Conservation (phyloP, 2,888 invertebrate species). For the Torymus texanus region DNA sequence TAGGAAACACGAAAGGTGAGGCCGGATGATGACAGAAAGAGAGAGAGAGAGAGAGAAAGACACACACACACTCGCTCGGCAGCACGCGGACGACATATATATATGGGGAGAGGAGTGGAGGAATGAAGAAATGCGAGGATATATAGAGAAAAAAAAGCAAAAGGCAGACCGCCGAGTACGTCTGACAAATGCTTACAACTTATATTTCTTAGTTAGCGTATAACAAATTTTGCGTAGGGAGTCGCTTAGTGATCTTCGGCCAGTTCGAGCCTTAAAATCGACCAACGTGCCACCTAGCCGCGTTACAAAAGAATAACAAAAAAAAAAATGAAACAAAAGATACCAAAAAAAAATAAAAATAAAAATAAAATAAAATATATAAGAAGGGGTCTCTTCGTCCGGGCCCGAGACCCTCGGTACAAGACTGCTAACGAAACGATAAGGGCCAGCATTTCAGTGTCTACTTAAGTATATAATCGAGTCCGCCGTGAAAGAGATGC, state of each 20-base stretch:
- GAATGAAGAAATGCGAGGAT: background rate
- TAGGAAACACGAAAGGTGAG: too few species aligned
- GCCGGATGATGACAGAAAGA: conserved; percentile 17
- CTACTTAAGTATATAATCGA: conserved; percentile 39
- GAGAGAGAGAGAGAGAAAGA: conserved; percentile 25
- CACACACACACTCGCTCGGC: background rate
- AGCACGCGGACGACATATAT: background rate
- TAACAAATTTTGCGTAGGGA: conserved; percentile 67
- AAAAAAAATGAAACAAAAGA: conserved; percentile 33
- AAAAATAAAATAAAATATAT: conserved; percentile 20
- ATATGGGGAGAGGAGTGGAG: background rate
- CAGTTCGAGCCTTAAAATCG: conserved; percentile 68
- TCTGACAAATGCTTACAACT: conserved; percentile 60
- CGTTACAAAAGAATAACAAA: conserved; percentile 41
- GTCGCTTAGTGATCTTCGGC: conserved; percentile 64
- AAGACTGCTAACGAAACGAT: conserved; percentile 63
- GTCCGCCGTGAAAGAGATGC: conserved; percentile 1
- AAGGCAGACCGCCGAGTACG: conserved; percentile 46
- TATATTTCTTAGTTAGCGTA: conserved; percentile 67
- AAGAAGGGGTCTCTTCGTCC: conserved; percentile 54
- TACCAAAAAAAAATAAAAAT: conserved; percentile 23
- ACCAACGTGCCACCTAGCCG: conserved; percentile 65
- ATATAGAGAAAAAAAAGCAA: background rate
- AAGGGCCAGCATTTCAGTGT: conserved; percentile 56
- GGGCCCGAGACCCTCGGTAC: conserved; percentile 59